Evolutionary conservation across 2,113 vertebrate species (phyloP), one percentile per base, ranked within the genome.

Genomic region (Thoracochromis brauschi): DNA sequence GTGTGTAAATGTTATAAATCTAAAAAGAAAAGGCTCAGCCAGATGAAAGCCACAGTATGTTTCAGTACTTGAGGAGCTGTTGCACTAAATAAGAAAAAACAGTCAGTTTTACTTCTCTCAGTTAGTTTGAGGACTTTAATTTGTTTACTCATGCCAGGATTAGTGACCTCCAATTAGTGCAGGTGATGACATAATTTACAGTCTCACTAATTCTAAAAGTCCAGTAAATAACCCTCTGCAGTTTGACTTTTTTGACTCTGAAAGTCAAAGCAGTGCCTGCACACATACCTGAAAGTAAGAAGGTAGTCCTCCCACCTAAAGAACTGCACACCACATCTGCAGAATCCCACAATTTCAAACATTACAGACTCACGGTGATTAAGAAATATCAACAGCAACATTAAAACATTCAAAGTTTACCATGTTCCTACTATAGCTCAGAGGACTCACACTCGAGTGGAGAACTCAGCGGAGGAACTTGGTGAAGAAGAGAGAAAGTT

Each of bases 31-130:
- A n/a, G 31, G 58, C 31, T 63, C 17, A 1, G 31, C 4, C 14
- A 63, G 31, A 63, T 63, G 31, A 63, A 63, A 35, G 17, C 58
- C 11, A 0, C 31, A 63, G 0, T 63, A 35, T 63, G 58, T 0
- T 63, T 63, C 58, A 63, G 31, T 35, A 63, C 31, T 35, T 63
- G 9, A 63, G 16, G 58, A 31, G 3, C 17, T 35, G 58, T 35
- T 63, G 9, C 0, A 63, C 9, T 19, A 63, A 58, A 58, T 58
- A 31, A 58, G 55, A 4, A 1, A 16, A 63, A 19, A 19, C 2
- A 63, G 29, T 63, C 9, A 7, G 58, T 63, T 63, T 63, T 63
- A 0, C 6, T 54, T 53, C 55, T 58, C 58, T 7, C 31, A 35
- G 2, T 33, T 63, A 63, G 6, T 63, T 19, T 63, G 9, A 35